Percentiles rank a stretch among this genome's conserved stretches.
These are phyloP conservation scores for Doris montereyensis DNA, from an alignment of 2,888 invertebrate genomes.

Conservation along the genomic window DNA sequence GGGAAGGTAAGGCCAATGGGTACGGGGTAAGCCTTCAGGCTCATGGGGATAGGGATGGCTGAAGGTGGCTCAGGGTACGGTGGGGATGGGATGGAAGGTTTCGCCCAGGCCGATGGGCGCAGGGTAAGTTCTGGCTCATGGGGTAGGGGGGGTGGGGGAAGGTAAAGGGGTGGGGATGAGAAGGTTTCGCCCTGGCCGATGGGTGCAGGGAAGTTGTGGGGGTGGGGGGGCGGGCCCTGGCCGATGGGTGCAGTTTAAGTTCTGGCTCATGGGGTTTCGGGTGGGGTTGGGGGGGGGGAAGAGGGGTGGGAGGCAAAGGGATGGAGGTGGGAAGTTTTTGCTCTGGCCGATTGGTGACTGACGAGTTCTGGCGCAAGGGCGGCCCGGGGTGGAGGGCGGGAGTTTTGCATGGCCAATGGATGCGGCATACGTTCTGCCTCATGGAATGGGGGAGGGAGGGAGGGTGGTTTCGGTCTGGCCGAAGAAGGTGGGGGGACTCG, in stretches of 20 bases:
- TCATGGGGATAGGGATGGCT: neutral
- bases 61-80: too few species aligned
- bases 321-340: neutral
- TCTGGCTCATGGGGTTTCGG: neutral
- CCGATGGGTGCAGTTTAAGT: too few species aligned
- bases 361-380: neutral
- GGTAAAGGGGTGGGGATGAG: neutral
- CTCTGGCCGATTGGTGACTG: too few species aligned
- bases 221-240: neutral
- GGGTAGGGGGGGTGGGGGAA: neutral
- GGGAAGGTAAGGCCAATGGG: neutral
- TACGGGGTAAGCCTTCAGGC: neutral
- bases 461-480: neutral
- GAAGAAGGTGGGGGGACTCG: too few species aligned
- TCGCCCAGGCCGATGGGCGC: constrained; percentile 90
- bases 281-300: neutral
- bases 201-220: neutral
- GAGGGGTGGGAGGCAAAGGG: neutral
- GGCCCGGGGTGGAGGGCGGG: neutral
- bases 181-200: too few species aligned
- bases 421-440: too few species aligned
- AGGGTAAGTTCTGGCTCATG: too few species aligned
- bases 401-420: too few species aligned
- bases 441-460: neutral
- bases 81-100: constrained; percentile 76